Evolutionary conservation across 2,797 vertebrate genomes (phyloP).

Genomic region (Sparidentex hasta): DNA sequence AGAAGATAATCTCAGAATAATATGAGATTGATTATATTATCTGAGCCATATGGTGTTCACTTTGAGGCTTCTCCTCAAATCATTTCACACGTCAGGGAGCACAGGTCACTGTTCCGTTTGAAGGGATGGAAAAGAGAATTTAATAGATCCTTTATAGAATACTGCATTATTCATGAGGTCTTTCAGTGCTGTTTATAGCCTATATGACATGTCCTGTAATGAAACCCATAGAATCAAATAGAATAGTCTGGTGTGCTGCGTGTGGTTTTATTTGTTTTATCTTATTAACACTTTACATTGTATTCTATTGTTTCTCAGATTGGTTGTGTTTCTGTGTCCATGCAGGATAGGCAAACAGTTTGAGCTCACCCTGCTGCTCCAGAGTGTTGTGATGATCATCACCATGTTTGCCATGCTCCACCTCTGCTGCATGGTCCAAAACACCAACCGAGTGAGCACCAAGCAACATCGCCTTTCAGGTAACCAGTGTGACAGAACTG

Average conservation of each 20-base stretch:
- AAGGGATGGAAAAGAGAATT: neutral
- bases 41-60: neutral
- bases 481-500: slow-evolving; percentile 50
- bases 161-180: slow-evolving; percentile 16
- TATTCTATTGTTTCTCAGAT: neutral
- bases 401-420: slow-evolving; percentile 89
- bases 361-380: slow-evolving; percentile 87
- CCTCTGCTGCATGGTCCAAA: slow-evolving; percentile 86
- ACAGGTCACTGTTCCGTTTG: neutral
- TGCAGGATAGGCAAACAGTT: slow-evolving; percentile 89
- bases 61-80: slow-evolving; percentile 19
- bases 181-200: neutral
- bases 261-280: neutral
- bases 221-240: slow-evolving; percentile 4
- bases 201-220: neutral
- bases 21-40: slow-evolving; percentile 11
- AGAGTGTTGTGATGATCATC: slow-evolving; percentile 89
- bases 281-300: neutral
- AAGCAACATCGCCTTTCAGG: slow-evolving; percentile 86
- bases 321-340: neutral
- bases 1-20: neutral
- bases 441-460: slow-evolving; percentile 84
- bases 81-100: slow-evolving; percentile 24
- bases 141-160: neutral
- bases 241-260: neutral